phyloP scores from a whole-genome alignment of 2,888 invertebrate species.

The Ligdia adustata region DNA sequence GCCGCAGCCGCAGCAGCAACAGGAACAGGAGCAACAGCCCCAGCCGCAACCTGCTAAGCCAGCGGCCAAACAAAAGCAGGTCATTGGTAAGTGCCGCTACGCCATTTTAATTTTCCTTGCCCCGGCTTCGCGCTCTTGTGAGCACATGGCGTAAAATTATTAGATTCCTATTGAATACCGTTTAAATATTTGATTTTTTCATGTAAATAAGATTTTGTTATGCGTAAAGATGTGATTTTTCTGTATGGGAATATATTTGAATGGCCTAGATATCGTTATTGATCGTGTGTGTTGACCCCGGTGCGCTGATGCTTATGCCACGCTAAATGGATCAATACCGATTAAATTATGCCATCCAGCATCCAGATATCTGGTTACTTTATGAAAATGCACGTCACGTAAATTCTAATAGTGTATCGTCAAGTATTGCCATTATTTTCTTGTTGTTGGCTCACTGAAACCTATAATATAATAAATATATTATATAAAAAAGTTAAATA shows the following conservation, averaged over 20 bases:
- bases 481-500: no score
- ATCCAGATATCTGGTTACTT: no score
- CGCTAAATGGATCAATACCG: conserved; percentile 56
- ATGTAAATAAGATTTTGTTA: conserved; percentile 12
- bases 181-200: conserved; percentile 15
- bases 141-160: conserved; percentile 67
- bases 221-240: conserved; percentile 8
- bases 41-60: conserved; percentile 82
- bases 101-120: conserved; percentile 76
- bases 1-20: conserved; percentile 87
- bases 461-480: no score
- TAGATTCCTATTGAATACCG: conserved; percentile 32
- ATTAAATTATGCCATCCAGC: no score
- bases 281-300: conserved; percentile 65
- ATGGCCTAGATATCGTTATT: conserved; percentile 46
- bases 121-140: conserved; percentile 60
- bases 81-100: conserved; percentile 90
- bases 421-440: no score
- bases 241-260: not conserved
- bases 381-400: no score
- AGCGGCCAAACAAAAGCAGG: conserved; percentile 92
- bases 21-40: conserved; percentile 87
- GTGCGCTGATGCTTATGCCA: conserved; percentile 39
- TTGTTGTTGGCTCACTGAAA: no score
- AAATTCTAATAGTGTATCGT: no score